Evolutionary conservation across 2,888 invertebrate genomes (phyloP), one percentile per base, ranked within the genome.

Genomic region (Xanthia togata): DNA sequence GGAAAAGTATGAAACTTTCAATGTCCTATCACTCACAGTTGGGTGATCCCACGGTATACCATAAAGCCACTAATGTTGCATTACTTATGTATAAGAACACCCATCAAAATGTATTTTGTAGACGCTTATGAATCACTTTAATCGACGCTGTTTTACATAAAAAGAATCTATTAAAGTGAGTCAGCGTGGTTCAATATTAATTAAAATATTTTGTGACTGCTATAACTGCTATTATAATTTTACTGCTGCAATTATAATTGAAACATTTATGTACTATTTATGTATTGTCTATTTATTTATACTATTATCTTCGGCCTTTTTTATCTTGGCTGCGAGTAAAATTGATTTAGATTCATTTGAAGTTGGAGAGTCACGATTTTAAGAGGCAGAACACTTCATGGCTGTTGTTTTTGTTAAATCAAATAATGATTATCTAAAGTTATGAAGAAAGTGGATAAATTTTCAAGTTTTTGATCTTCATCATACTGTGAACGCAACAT

Each of bases 71-170:
- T 53, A 53, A 38, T 44, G 17, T 38, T 72, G 31, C 50, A 75
- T 84, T 80, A 85, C 12, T 76, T 73, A 85, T 85, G 76, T 62
- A 83, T 79, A 73, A 38, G 38, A 23, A 71, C 3, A 70, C 41
- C 60, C 9, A 62, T 41, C 14, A 41, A 62, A 41, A 60, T 41
- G 14, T 60, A 70, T 60, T 60, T 69, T 69, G 20, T 26, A 41
- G 60, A 60, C 60, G 20, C 12, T 23, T 41, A 35, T 35, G n/a
- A 35, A 55, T n/a, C 3, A 68, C 4, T 35, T 67, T 55, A n/a
- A 55, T 55, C 17, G 35, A n/a, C 14, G 9, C 63, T 9, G 38
- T 62, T 31, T 50, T 23, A 50, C 9, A 9, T 5, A 67, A 35
- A 67, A 2, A 23, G 5, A 1, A 9, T 53, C 35, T 35, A n/a